A percentile compares a stretch with the other conserved stretches of the same genome.
Conservation (phyloP, 1,140 invertebrate species). For the Glossosoma conforme region DNA sequence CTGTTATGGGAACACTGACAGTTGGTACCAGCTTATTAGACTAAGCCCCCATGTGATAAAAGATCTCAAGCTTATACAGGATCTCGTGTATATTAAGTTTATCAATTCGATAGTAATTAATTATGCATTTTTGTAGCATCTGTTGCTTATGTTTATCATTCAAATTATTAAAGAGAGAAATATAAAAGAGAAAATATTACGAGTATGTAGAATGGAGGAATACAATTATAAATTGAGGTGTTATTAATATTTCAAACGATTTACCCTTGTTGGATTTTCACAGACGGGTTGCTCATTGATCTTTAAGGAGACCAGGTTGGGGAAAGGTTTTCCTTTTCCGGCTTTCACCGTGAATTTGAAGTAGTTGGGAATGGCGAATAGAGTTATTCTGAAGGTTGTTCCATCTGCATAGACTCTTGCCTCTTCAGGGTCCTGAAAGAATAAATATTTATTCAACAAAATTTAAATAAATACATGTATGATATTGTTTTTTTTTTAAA, state of each 20-base stretch:
- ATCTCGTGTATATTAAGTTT: too few relatives aligned
- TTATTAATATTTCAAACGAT: neutral
- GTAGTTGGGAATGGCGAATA: neutral
- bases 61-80: too few relatives aligned
- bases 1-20: too few relatives aligned
- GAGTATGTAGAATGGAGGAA: neutral
- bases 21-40: too few relatives aligned
- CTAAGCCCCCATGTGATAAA: too few relatives aligned
- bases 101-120: too few relatives aligned
- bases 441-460: neutral
- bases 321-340: conserved; percentile 4
- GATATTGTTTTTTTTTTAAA: too few relatives aligned
- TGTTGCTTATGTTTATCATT: neutral
- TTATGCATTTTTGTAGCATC: too few relatives aligned
- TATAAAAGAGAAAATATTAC: neutral
- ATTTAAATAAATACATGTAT: neutral
- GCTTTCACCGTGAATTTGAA: conserved; percentile 16
- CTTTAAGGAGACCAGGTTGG: conserved; percentile 11
- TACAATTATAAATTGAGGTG: neutral
- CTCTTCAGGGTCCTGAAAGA: conserved; percentile 13
- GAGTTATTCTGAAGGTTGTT: conserved; percentile 5
- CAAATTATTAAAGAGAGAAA: too few relatives aligned
- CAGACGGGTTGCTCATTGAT: conserved; percentile 14
- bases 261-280: conserved; percentile 12
- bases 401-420: conserved; percentile 13